Evolutionary conservation across 1,140 invertebrate genomes (phyloP), one percentile per base, ranked within the genome.

Genomic region (Tetramorium alpestre): DNA sequence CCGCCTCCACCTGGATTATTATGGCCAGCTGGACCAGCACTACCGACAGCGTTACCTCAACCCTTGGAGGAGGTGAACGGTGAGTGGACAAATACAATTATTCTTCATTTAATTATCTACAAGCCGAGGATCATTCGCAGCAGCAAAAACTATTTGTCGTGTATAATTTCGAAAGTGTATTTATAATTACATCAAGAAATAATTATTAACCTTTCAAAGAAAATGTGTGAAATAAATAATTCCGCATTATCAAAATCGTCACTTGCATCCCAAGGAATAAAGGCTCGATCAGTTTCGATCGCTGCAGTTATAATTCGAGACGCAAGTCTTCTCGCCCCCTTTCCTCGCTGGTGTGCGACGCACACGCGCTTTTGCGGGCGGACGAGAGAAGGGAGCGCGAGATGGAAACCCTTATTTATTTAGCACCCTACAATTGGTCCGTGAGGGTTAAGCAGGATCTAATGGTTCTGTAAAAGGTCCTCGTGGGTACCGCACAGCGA

Each of bases 341-440:
- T 75, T 22, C 25, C 47, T 49, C 80, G 3, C 54, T 60, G 25
- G 3, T 85, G 18, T 33, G 64, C 47, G 22, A 28, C 25, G 18
- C 47, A 28, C 49, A 44, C 41, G 18, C 33, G 54, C 60, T 58
- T 82, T 82, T 54, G 80, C 80, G 80, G 54, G 49, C 60, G 28
- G 11, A 18, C 13, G 44, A 28, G 18, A 18, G 22, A 69, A 47
- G 22, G 51, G 25, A 47, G 49, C 41, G 69, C 49, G 49, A 11
- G 28, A 62, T 89, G 75, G 88, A 90, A 93, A 93, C 93, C 94
- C 94, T 94, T 95, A 95, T 95, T 95, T 95, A 95, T 95, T 95
- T 94, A 95, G 93, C 94, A 95, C 93, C 93, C 94, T 95, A 93
- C 94, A 94, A 95, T 95, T 95, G 95, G 94, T 92, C 92, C 92